Evolutionary conservation across 2,888 invertebrate genomes (phyloP).

Genomic region (Agriopis aurantiaria): DNA sequence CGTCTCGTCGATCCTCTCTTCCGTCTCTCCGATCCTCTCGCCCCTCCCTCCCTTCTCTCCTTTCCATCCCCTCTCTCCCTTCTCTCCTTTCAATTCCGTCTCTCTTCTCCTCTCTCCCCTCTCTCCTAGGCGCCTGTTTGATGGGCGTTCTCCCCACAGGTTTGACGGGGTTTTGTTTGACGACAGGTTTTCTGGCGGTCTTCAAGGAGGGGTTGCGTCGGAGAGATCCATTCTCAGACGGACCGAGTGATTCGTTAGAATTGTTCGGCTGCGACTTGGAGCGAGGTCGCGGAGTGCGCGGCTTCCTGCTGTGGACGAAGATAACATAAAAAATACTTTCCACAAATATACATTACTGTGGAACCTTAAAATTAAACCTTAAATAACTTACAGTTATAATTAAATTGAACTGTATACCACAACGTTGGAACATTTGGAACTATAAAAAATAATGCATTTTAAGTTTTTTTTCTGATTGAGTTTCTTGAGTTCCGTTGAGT

Average conservation of each 20-base stretch:
- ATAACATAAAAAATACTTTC: conserved; percentile 20
- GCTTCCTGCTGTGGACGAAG: conserved; percentile 51
- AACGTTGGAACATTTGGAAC: too few relatives aligned
- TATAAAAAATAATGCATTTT: too few relatives aligned
- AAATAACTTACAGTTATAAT: too few relatives aligned
- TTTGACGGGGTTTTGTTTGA: conserved; percentile 46
- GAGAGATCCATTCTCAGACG: conserved; percentile 60
- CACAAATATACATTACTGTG: too few relatives aligned
- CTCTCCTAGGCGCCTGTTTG: conserved; percentile 34
- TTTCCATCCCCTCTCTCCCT: conserved; percentile 12
- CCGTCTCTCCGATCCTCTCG: conserved; percentile 48
- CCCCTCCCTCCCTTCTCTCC: conserved; percentile 50
- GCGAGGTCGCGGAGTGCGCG: conserved; percentile 60
- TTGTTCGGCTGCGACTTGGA: conserved; percentile 75
- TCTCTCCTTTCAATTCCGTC: not conserved
- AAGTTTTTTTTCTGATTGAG: too few relatives aligned
- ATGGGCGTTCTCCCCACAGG: conserved; percentile 40
- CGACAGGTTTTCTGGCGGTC: conserved; percentile 53
- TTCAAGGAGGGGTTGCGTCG: conserved; percentile 72
- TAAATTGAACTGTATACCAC: too few relatives aligned
- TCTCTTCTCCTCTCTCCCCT: conserved; percentile 38
- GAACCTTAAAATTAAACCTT: too few relatives aligned
- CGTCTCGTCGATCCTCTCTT: not conserved
- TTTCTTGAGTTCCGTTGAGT: too few relatives aligned
- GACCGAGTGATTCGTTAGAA: conserved; percentile 64